phyloP scores from a whole-genome alignment of 2,797 vertebrate species.

The Oryzias dopingdopingensis region DNA sequence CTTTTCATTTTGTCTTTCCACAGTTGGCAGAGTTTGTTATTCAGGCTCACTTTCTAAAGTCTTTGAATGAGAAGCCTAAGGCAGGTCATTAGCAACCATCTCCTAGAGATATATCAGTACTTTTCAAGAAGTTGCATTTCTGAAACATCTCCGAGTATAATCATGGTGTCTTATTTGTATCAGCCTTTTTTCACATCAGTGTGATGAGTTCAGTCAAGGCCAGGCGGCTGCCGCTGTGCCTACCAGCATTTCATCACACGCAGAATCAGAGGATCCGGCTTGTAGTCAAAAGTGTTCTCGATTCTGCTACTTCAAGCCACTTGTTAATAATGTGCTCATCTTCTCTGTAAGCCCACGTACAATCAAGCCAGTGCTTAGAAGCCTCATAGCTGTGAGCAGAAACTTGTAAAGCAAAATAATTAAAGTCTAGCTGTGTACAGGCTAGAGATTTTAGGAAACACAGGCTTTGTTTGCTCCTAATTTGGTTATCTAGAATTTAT shows the following conservation, averaged over 20 bases:
- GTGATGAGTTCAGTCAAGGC: conserved; percentile 30
- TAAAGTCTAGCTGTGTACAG: not conserved
- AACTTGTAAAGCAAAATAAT: not conserved
- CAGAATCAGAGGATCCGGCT: conserved; percentile 12
- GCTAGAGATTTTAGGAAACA: not conserved
- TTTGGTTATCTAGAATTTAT: too few species aligned
- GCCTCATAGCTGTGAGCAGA: not conserved
- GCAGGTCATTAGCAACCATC: conserved; percentile 48
- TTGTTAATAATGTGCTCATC: conserved; percentile 18
- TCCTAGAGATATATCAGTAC: conserved; percentile 47
- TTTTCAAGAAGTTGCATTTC: conserved; percentile 44
- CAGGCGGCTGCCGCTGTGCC: conserved; percentile 18
- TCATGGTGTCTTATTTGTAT: conserved; percentile 30
- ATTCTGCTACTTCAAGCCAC: conserved; percentile 32
- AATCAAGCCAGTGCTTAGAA: conserved; percentile 15
- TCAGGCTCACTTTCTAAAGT: conserved; percentile 20
- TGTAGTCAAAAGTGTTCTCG: conserved; percentile 20
- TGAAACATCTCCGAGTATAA: conserved; percentile 44
- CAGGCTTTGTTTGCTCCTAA: too few species aligned
- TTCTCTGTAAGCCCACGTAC: conserved; percentile 15
- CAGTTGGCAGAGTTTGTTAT: conserved; percentile 41
- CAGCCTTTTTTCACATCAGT: conserved; percentile 39
- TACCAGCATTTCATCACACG: conserved; percentile 34
- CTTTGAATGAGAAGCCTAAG: conserved; percentile 37
- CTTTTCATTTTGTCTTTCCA: conserved; percentile 42